Percentiles rank a stretch among this genome's conserved stretches.
Evolutionary conservation across 2,113 vertebrate species (phyloP).

Genomic region (Catharus fuscescens): DNA sequence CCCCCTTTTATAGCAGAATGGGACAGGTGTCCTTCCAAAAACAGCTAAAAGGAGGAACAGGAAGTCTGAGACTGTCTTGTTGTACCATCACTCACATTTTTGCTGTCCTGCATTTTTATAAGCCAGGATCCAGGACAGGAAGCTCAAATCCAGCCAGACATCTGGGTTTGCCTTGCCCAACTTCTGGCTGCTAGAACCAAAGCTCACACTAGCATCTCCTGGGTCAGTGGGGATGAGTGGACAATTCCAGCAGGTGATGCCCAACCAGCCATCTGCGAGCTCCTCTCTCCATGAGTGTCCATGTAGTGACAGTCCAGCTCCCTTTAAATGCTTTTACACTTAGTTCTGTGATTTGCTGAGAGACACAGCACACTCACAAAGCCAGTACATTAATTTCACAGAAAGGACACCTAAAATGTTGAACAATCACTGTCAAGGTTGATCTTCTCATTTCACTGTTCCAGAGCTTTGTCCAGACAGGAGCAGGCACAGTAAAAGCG

Average conservation of each 20-base stretch:
- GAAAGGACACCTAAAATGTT: background rate
- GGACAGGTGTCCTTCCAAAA: background rate
- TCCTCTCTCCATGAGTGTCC: background rate
- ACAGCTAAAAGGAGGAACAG: background rate
- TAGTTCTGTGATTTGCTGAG: background rate
- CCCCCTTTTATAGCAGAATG: accelerated
- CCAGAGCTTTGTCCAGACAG: background rate
- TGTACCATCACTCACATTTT: background rate
- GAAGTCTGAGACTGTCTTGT: background rate
- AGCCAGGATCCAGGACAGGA: background rate
- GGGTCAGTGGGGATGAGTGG: background rate
- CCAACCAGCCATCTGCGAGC: background rate
- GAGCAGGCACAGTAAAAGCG: background rate
- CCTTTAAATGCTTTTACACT: background rate
- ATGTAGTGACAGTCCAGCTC: background rate
- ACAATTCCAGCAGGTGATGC: background rate
- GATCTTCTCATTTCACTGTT: background rate
- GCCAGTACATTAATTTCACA: background rate
- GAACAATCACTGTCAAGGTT: background rate
- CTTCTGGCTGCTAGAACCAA: background rate
- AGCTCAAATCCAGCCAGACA: background rate
- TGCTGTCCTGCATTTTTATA: background rate
- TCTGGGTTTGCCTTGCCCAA: background rate
- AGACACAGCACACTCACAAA: background rate
- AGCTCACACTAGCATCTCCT: background rate